phyloP scores from a whole-genome alignment of 2,888 invertebrate genomes.

The Zonitis immaculata region DNA sequence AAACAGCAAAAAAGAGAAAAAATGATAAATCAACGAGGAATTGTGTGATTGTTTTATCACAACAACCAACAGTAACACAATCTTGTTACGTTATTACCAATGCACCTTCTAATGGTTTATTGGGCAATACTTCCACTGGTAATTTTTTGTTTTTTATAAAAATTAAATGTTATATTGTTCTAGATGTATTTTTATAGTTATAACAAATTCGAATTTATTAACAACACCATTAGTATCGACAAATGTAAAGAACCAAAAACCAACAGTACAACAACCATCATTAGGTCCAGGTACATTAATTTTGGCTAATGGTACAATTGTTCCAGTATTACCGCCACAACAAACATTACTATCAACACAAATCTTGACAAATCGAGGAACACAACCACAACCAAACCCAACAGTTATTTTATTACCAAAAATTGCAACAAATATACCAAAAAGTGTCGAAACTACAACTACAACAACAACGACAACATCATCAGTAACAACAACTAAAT shows the following conservation, averaged over 20 bases:
- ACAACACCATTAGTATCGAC: constrained; percentile 38
- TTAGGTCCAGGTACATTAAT: constrained; percentile 46
- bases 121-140: constrained; percentile 20
- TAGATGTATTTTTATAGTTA: constrained; percentile 25
- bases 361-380: constrained; percentile 18
- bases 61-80: constrained; percentile 22
- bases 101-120: constrained; percentile 17
- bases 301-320: constrained; percentile 43
- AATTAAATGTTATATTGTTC: neutral
- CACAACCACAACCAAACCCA: constrained; percentile 28
- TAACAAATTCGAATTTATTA: constrained; percentile 36
- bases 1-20: constrained; percentile 15
- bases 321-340: constrained; percentile 39
- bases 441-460: neutral
- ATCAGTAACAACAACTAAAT: constrained; percentile 7
- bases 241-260: constrained; percentile 28
- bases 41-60: constrained; percentile 29
- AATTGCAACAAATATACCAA: constrained; percentile 2
- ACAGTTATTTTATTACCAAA: constrained; percentile 23
- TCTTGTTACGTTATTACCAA: constrained; percentile 30
- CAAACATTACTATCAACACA: constrained; percentile 21
- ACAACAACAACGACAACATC: constrained; percentile 1
- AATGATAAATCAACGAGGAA: constrained; percentile 16
- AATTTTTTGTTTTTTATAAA: constrained; percentile 1
- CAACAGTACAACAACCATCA: constrained; percentile 17